Evolutionary conservation across 2,888 invertebrate genomes (phyloP).

Genomic region (Ctenicera cuprea): DNA sequence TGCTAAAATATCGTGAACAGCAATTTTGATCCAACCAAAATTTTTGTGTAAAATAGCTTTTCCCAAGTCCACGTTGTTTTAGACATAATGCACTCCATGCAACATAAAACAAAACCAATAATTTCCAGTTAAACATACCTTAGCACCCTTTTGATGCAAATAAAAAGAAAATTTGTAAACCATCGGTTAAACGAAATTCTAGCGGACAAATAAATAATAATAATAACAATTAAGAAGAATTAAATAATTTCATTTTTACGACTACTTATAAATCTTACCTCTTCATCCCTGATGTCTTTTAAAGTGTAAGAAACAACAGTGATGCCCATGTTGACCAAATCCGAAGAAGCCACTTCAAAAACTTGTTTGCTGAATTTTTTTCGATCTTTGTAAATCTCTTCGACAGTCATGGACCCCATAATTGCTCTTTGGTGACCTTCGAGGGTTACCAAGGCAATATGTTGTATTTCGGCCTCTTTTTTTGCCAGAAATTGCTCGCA

Average conservation of each 20-base stretch:
- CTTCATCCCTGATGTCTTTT: constrained; percentile 95
- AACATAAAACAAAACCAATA: constrained; percentile 42
- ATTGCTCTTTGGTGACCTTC: constrained; percentile 97
- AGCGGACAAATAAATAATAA: constrained; percentile 34
- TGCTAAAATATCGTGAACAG: constrained; percentile 35
- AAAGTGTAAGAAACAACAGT: constrained; percentile 96
- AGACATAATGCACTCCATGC: constrained; percentile 37
- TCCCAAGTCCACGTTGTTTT: constrained; percentile 13
- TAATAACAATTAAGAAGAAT: constrained; percentile 33
- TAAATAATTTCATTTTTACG: constrained; percentile 28
- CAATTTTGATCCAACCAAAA: too few species aligned
- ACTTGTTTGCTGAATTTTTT: constrained; percentile 97
- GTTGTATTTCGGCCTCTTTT: constrained; percentile 89
- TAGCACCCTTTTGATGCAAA: constrained; percentile 76
- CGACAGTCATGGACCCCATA: constrained; percentile 98
- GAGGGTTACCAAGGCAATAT: constrained; percentile 92
- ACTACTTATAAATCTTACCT: constrained; percentile 78
- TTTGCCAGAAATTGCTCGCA: constrained; percentile 97
- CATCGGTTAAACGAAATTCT: constrained; percentile 47
- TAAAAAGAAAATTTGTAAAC: constrained; percentile 61
- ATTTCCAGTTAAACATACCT: constrained; percentile 74
- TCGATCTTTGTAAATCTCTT: constrained; percentile 96
- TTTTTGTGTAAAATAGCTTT: too few species aligned
- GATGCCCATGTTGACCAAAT: constrained; percentile 97
- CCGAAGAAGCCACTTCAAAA: constrained; percentile 95